Evolutionary conservation across 2,888 invertebrate genomes (phyloP).

Genomic region (Hirtodrosophila trivittata): DNA sequence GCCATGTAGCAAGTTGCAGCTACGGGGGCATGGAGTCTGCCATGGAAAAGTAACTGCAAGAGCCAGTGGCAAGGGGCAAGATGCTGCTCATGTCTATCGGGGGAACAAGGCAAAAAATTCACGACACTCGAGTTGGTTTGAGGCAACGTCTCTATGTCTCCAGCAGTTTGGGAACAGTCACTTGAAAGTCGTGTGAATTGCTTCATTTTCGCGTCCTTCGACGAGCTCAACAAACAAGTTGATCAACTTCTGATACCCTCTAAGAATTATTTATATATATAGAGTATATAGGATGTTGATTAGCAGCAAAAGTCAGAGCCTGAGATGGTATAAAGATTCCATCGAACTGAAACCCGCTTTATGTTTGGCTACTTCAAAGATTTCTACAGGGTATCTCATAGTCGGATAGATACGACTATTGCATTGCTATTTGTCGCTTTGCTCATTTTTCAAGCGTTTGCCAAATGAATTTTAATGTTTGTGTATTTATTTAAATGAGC

Average conservation of each 20-base stretch:
- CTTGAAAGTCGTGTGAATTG: constrained; percentile 30
- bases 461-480: constrained; percentile 31
- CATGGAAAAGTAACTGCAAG: constrained; percentile 17
- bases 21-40: neutral
- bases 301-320: too few relatives aligned
- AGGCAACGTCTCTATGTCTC: constrained; percentile 39
- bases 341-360: too few relatives aligned
- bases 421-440: neutral
- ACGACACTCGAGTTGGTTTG: constrained; percentile 17
- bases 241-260: neutral
- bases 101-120: constrained; percentile 1
- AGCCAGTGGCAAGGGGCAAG: constrained; percentile 5
- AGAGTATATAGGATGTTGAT: too few relatives aligned
- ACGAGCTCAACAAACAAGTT: constrained; percentile 32
- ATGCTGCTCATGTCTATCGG: constrained; percentile 14
- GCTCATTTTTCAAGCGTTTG: neutral
- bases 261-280: too few relatives aligned
- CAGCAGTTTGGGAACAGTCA: constrained; percentile 19
- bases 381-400: neutral
- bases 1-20: constrained; percentile 63
- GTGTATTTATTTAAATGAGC: constrained; percentile 22
- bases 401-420: too few relatives aligned
- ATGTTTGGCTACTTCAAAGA: too few relatives aligned
- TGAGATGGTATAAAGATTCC: too few relatives aligned
- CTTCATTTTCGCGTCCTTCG: constrained; percentile 32